Evolutionary conservation across 2,888 invertebrate species (phyloP).

Genomic region (Synanthedon myopaeformis): DNA sequence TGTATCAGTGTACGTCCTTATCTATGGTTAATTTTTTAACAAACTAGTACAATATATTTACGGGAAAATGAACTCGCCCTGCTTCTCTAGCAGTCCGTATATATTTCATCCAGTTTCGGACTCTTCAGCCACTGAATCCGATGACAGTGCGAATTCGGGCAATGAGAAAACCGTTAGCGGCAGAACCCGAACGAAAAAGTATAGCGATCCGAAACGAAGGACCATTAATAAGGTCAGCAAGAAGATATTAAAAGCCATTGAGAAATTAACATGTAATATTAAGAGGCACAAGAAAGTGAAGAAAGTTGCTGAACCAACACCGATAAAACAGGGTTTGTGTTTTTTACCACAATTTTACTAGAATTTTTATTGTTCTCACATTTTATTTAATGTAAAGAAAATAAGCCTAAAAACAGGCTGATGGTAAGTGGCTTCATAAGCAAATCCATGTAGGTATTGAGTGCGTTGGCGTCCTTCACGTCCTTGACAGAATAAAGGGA

Average conservation of each 20-base stretch:
- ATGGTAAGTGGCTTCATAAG: no score
- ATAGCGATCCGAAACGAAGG: slow-evolving; percentile 57
- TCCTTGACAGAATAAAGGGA: no score
- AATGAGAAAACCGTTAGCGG: slow-evolving; percentile 45
- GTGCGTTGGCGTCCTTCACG: no score
- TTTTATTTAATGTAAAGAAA: no score
- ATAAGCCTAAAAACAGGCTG: no score
- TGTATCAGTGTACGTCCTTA: no score
- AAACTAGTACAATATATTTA: not conserved
- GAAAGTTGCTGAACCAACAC: slow-evolving; percentile 21
- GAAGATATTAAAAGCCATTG: slow-evolving; percentile 57
- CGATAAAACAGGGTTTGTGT: slow-evolving; percentile 21
- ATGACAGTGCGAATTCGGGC: slow-evolving; percentile 53
- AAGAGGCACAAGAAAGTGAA: slow-evolving; percentile 40
- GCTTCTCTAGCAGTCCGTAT: slow-evolving; percentile 49
- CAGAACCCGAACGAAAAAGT: slow-evolving; percentile 48
- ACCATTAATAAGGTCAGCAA: slow-evolving; percentile 65
- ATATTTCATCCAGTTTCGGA: slow-evolving; percentile 60
- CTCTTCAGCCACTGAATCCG: slow-evolving; percentile 58
- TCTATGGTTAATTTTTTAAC: not conserved
- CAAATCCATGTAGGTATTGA: no score
- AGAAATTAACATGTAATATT: slow-evolving; percentile 54
- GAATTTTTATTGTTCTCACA: not conserved
- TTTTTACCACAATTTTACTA: not conserved
- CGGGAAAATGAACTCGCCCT: slow-evolving; percentile 49